Conservation (phyloP, 2,797 vertebrate genomes). For the Manis javanica region DNA sequence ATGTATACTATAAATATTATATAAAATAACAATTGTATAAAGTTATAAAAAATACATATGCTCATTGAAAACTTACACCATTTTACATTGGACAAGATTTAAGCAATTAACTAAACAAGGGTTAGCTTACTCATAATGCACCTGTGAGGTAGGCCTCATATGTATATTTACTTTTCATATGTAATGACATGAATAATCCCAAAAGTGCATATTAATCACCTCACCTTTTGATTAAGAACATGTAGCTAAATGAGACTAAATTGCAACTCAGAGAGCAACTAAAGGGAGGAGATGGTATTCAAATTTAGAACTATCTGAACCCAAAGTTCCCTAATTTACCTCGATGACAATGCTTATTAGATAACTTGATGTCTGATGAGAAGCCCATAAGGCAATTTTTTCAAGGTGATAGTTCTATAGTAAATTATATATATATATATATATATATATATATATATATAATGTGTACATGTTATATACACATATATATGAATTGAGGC, state of each 20-base stretch:
- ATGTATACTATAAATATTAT: not conserved
- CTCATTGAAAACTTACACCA: not conserved
- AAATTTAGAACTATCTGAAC: not conserved
- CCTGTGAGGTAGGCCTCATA: not conserved
- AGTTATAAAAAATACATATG: not conserved
- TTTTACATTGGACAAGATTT: not conserved
- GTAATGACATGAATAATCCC: not conserved
- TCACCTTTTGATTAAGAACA: not conserved
- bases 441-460: not conserved
- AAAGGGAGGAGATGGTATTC: not conserved
- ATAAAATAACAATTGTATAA: not conserved
- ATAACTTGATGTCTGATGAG: not conserved
- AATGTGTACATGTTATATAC: not conserved
- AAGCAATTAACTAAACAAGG: not conserved
- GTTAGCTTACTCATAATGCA: not conserved
- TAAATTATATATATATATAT: not conserved
- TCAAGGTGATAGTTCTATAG: not conserved
- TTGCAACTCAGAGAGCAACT: not conserved
- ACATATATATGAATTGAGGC: not conserved
- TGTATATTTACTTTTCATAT: not conserved
- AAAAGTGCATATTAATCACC: not conserved
- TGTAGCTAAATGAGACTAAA: not conserved
- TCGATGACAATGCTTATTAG: not conserved
- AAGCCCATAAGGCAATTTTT: not conserved
- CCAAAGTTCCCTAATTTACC: not conserved